A percentile compares a stretch with the other conserved stretches of the same genome.
Conservation (phyloP, 2,113 vertebrate genomes). For the human (Homo sapiens) region GRCh38 chr7:30251501-30252000, state of each 20-base stretch:
- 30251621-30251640: background rate
- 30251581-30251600: background rate
- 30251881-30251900: background rate
- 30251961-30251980: background rate
- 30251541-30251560: background rate
- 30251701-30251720: background rate
- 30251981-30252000: background rate
- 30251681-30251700: background rate
- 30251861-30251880: background rate
- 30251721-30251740: background rate
- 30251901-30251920: background rate
- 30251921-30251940: background rate
- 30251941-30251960: background rate
- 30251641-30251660: background rate
- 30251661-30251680: background rate
- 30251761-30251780: background rate
- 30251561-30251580: background rate
- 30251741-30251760: background rate
- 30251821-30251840: background rate
- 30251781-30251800: background rate
- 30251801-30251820: background rate
- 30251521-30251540: background rate
- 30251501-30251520: background rate
- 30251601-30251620: background rate
- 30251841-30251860: background rate